These are phyloP conservation scores for Harpegnathos saltator DNA, from an alignment of 1,140 invertebrate species.

Conservation along the genomic window DNA sequence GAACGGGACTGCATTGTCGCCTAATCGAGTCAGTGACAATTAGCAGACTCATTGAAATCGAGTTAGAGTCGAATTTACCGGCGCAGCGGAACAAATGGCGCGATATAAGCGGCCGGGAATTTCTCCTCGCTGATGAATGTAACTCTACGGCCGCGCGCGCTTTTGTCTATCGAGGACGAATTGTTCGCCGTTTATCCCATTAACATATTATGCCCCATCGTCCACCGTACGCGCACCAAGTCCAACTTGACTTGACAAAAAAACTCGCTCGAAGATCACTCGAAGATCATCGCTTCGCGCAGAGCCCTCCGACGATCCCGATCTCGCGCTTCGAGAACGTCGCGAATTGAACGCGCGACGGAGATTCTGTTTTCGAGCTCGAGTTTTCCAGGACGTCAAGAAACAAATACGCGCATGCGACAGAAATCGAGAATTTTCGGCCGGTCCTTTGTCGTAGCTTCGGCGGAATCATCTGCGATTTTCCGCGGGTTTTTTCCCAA, in stretches of 20 bases:
- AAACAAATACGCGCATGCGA: background rate
- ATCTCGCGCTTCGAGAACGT: no score
- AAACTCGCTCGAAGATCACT: no score
- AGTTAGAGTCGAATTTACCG: constrained; percentile 37
- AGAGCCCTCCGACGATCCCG: no score
- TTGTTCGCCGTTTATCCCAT: background rate
- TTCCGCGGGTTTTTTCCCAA: background rate
- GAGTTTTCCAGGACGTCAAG: background rate
- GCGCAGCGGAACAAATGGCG: constrained; percentile 15
- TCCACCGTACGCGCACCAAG: background rate
- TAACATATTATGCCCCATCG: background rate
- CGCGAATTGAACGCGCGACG: no score
- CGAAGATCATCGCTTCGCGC: no score
- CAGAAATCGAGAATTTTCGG: background rate
- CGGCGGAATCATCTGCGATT: constrained; percentile 9
- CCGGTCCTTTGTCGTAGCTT: background rate
- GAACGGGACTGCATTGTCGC: constrained; percentile 28
- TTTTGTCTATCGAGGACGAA: background rate
- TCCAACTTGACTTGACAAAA: no score
- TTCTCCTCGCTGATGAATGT: background rate
- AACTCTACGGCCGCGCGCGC: constrained; percentile 7
- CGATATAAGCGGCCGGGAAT: constrained; percentile 44
- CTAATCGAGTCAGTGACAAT: constrained; percentile 45
- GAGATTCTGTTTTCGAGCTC: no score
- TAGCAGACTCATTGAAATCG: constrained; percentile 45